phyloP scores from a whole-genome alignment of 2,797 vertebrate genomes.

The Hemitrygon akajei region DNA sequence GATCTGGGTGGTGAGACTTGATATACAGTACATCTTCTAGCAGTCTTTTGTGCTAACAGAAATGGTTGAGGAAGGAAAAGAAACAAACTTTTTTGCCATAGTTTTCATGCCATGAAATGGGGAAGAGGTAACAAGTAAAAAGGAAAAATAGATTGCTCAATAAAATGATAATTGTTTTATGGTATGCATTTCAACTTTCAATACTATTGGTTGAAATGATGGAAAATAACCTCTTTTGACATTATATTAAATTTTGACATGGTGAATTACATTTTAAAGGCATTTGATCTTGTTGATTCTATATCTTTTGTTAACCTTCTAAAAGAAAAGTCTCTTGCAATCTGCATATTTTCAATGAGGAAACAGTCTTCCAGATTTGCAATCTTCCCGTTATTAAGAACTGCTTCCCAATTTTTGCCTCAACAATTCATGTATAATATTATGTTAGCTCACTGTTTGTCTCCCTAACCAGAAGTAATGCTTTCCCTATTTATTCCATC shows the following conservation, averaged over 20 bases:
- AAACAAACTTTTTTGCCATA: neutral
- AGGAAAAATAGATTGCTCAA: neutral
- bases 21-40: neutral
- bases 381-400: neutral
- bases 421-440: neutral
- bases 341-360: neutral
- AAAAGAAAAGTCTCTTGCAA: neutral
- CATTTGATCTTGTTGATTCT: too few species aligned
- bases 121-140: neutral
- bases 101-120: neutral
- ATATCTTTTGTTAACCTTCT: neutral
- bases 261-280: too few species aligned
- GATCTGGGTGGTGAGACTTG: neutral
- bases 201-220: neutral
- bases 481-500: neutral
- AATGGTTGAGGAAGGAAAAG: neutral
- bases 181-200: neutral
- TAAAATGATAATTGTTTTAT: neutral
- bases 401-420: neutral
- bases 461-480: neutral
- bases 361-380: neutral
- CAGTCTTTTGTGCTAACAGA: neutral
- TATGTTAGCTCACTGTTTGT: neutral
- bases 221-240: neutral
- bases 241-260: too few species aligned